Conservation (phyloP, 30 jellyfish, hydroid and myxozoan species). For the Hydractinia symbiolongicarpus region DNA sequence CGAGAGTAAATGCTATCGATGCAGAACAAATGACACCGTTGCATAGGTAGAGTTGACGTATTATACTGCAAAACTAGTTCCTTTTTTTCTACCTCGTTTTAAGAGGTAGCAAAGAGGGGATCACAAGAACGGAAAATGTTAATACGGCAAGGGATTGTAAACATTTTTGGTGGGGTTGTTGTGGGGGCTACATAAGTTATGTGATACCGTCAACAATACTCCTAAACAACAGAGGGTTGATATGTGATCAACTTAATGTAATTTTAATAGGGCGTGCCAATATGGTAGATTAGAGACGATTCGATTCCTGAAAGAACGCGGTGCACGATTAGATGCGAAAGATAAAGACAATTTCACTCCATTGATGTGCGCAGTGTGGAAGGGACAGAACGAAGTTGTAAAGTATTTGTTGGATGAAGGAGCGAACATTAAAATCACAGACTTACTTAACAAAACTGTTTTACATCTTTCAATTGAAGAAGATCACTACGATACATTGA, state of each 20-base stretch:
- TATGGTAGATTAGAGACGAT: constrained; percentile 66
- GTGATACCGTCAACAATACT: too few relatives aligned
- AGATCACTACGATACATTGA: constrained; percentile 43
- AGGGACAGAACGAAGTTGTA: constrained; percentile 81
- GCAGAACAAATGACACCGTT: constrained; percentile 79
- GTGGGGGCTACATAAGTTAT: too few relatives aligned
- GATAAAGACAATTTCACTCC: constrained; percentile 88
- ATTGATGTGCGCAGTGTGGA: constrained; percentile 86
- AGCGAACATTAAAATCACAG: constrained; percentile 60
- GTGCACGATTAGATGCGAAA: constrained; percentile 64
- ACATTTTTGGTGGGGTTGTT: too few relatives aligned
- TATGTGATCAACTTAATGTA: too few relatives aligned
- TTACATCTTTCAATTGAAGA: constrained; percentile 81
- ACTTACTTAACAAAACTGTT: constrained; percentile 51
- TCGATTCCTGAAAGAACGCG: constrained; percentile 49
- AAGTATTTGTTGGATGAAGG: constrained; percentile 45
- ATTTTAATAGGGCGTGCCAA: constrained; percentile 56
- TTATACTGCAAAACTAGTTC: background rate
- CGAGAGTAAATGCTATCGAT: constrained; percentile 60
- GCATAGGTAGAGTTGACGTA: constrained; percentile 49
- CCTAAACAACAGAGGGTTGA: too few relatives aligned
- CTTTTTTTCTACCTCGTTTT: too few relatives aligned
- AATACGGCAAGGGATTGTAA: background rate
- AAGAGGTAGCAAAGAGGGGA: too few relatives aligned
- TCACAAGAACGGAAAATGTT: background rate